Conservation (phyloP, 2,113 vertebrate genomes). For the Centropus unirufus region DNA sequence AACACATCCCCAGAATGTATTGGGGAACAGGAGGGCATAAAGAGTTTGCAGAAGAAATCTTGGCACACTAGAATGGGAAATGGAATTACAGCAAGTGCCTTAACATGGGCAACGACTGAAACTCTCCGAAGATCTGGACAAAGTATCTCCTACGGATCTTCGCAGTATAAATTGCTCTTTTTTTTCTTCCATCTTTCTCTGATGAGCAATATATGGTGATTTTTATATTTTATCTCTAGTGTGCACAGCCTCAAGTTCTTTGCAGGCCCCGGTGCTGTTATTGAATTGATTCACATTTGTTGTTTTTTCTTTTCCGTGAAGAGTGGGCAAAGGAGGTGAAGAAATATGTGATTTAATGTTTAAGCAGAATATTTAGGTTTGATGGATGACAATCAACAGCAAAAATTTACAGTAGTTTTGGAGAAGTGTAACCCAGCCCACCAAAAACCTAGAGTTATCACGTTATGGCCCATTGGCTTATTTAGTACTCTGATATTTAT, state of each 20-base stretch:
- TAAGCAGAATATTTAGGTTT: neutral
- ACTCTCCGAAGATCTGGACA: neutral
- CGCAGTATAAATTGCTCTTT: neutral
- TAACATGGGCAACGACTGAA: rapidly evolving
- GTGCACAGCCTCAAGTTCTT: neutral
- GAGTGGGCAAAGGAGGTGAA: neutral
- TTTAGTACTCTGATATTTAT: neutral
- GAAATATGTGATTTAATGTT: neutral
- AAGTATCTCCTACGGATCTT: neutral
- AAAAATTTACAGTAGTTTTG: neutral
- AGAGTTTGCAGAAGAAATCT: neutral
- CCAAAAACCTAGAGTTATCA: neutral
- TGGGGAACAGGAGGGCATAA: neutral
- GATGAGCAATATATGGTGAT: neutral
- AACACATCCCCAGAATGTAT: neutral
- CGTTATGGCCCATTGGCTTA: neutral
- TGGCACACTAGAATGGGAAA: neutral
- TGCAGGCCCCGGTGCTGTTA: neutral
- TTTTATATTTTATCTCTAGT: neutral
- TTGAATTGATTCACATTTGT: neutral
- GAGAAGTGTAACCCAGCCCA: neutral
- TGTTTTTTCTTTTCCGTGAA: neutral
- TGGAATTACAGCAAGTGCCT: neutral
- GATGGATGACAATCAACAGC: neutral
- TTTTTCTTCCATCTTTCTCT: neutral